Conservation (phyloP, 2,113 vertebrate genomes). For the Zosterops pallidus region DNA sequence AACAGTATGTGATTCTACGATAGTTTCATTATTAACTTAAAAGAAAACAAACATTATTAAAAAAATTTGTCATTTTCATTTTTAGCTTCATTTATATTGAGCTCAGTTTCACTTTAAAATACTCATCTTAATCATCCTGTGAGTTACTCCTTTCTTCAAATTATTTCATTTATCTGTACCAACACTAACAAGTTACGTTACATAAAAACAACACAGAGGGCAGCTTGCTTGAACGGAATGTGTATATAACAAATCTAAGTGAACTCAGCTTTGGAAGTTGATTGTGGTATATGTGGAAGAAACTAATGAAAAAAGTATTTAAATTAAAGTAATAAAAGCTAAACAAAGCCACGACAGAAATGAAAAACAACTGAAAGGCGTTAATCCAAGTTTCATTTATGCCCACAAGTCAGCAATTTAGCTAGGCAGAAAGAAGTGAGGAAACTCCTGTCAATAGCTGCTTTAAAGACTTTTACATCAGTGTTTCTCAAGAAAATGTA, state of each 20-base stretch:
- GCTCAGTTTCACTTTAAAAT: not conserved
- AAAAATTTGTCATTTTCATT: not conserved
- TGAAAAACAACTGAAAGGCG: not conserved
- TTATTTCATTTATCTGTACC: not conserved
- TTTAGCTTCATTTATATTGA: not conserved
- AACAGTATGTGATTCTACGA: not conserved
- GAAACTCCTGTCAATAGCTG: not conserved
- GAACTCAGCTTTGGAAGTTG: not conserved
- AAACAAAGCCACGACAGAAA: not conserved
- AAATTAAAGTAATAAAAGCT: not conserved
- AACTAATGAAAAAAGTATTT: not conserved
- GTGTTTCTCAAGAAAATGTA: not conserved
- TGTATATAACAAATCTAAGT: not conserved
- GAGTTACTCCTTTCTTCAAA: not conserved
- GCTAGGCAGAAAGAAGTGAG: not conserved
- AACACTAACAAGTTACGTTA: not conserved
- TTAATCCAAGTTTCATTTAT: not conserved
- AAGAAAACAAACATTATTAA: not conserved
- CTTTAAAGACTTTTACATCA: not conserved
- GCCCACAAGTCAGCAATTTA: not conserved
- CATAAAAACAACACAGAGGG: not conserved
- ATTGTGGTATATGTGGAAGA: not conserved
- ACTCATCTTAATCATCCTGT: not conserved
- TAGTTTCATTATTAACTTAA: not conserved
- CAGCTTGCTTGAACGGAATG: not conserved